These are phyloP conservation scores for Thunnus thynnus DNA, from an alignment of 2,113 vertebrate species.

Conservation along the genomic window DNA sequence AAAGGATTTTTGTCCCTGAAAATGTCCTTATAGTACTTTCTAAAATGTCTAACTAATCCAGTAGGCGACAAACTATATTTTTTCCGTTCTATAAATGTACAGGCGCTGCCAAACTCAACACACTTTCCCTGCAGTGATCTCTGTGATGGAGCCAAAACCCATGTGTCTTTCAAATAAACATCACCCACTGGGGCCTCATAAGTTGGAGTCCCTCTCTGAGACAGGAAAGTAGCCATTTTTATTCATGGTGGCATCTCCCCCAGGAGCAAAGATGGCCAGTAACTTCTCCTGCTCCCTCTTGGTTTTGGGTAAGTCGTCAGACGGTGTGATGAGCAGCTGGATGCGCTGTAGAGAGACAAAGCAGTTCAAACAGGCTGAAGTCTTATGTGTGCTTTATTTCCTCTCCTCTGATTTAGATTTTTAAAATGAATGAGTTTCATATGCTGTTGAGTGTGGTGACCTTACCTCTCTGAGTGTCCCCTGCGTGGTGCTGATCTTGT, in stretches of 20 bases:
- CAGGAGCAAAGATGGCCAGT: conserved; percentile 78
- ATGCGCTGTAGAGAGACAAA: conserved; percentile 73
- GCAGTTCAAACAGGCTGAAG: background rate
- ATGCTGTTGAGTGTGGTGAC: no score
- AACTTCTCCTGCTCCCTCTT: conserved; percentile 83
- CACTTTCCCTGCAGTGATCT: conserved; percentile 24
- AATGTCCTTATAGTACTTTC: background rate
- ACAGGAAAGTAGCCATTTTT: conserved; percentile 75
- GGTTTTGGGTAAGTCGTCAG: conserved; percentile 82
- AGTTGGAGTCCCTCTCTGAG: conserved; percentile 73
- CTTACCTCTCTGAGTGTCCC: conserved; percentile 91
- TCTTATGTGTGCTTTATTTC: background rate
- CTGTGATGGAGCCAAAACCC: conserved; percentile 19
- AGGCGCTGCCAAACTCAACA: conserved; percentile 7
- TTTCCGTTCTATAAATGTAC: conserved; percentile 20
- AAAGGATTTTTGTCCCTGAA: conserved; percentile 49
- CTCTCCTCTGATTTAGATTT: no score
- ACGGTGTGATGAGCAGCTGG: conserved; percentile 77
- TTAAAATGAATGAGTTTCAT: no score
- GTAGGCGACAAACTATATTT: conserved; percentile 10
- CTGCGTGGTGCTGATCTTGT: conserved; percentile 87
- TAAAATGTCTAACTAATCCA: conserved; percentile 29
- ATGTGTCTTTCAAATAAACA: conserved; percentile 8
- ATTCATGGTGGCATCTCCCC: conserved; percentile 35
- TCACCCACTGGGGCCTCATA: conserved; percentile 56